These are phyloP conservation scores for Drosophila parthenogenetica DNA, from an alignment of 2,888 invertebrate species.

Conservation along the genomic window DNA sequence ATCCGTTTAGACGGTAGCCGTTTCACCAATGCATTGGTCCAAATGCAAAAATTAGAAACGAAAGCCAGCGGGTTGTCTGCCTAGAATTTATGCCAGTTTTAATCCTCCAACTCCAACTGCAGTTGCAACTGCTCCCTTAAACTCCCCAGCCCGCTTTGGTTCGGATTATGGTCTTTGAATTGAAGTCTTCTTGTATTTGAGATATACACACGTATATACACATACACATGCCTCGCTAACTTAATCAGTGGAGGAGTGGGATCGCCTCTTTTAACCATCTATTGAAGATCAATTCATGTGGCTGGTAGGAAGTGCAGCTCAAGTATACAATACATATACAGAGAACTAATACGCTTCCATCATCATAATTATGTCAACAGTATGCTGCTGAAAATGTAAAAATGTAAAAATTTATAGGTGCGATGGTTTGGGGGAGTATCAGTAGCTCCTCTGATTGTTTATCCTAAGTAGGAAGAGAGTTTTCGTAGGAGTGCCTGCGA, in stretches of 20 bases:
- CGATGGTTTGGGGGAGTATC: neutral
- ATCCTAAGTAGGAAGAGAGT: constrained; percentile 56
- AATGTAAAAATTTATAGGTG: constrained; percentile 13
- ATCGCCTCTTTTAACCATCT: constrained; percentile 44
- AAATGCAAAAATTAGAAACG: constrained; percentile 79
- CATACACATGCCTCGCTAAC: constrained; percentile 36
- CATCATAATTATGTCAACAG: constrained; percentile 73
- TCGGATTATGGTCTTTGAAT: constrained; percentile 20
- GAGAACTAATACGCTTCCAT: constrained; percentile 64
- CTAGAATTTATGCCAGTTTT: constrained; percentile 69
- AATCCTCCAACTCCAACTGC: neutral
- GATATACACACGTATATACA: constrained; percentile 21
- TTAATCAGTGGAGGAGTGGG: constrained; percentile 54
- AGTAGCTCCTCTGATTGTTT: constrained; percentile 6
- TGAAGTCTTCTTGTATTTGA: constrained; percentile 13
- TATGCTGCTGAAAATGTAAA: too few relatives aligned
- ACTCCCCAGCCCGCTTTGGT: neutral
- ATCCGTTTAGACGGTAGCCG: constrained; percentile 50
- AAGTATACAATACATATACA: constrained; percentile 34
- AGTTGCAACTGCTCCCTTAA: neutral
- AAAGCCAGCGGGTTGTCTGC: constrained; percentile 74
- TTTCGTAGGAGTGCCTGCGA: constrained; percentile 16
- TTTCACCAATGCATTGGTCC: constrained; percentile 54
- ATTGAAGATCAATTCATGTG: constrained; percentile 36
- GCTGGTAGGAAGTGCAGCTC: constrained; percentile 54